Percentiles rank a stretch among this genome's conserved stretches.
Conservation (phyloP, 2,888 invertebrate genomes). For the Lasioglossum malachurum region DNA sequence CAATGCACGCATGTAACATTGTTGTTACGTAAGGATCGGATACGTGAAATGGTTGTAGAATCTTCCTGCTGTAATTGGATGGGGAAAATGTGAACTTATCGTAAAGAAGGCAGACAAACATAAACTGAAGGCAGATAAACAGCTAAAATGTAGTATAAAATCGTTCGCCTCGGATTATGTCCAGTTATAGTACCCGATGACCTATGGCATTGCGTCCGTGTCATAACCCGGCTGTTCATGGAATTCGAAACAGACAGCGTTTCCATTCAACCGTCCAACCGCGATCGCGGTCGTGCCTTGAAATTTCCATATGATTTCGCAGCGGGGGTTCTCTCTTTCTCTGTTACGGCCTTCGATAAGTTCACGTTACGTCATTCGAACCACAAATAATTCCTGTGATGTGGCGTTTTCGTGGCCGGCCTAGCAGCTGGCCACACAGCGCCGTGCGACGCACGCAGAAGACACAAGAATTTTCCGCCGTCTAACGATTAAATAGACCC, state of each 20-base stretch:
- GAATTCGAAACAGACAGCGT: background rate
- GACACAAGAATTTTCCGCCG: slow-evolving; percentile 60
- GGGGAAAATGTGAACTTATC: background rate
- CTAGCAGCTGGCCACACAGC: background rate
- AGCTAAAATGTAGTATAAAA: too few species aligned
- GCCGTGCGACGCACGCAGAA: slow-evolving; percentile 10
- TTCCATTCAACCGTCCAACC: background rate
- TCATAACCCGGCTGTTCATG: background rate
- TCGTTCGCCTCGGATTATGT: background rate
- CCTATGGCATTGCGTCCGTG: background rate
- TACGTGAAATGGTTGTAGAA: background rate
- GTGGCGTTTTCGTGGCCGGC: slow-evolving; percentile 19
- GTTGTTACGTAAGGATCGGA: slow-evolving; percentile 10
- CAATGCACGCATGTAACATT: background rate
- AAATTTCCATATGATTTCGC: background rate
- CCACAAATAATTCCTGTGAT: slow-evolving; percentile 31
- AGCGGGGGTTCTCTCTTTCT: background rate
- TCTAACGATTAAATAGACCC: slow-evolving; percentile 66
- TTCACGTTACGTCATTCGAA: slow-evolving; percentile 40
- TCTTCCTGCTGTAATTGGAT: background rate
- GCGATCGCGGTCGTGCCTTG: background rate
- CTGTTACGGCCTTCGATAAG: slow-evolving; percentile 21
- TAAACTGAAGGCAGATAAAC: too few species aligned
- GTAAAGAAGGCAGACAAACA: background rate
- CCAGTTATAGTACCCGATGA: background rate